Base-by-base conservation (phyloP, 2,797 vertebrate species). In the Aplochiton taeniatus region DNA sequence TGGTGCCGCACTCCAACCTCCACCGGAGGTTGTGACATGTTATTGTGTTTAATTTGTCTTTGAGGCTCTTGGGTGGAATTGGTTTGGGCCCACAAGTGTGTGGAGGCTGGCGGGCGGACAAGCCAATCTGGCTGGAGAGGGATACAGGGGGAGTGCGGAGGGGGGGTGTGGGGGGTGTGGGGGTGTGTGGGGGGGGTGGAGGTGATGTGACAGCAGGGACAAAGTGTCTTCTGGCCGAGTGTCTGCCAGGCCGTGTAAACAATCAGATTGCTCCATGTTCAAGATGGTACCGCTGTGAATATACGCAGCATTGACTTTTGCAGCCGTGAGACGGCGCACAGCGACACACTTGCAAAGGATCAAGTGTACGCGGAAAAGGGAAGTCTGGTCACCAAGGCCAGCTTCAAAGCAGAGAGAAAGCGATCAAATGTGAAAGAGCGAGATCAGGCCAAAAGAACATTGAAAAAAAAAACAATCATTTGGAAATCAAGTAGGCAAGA, bases 41-140 rank as follows among this genome's bases (percentile, higher is more conserved):
- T 84, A 84, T 90, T 87, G 79, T 63, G 82, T 90, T 88, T 88
- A 77, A 91, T 91, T 90, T 90, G 86, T 88, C 81, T 84, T 81
- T 62, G 72, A 80, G 81, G 70, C 80, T 83, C 80, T 81, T 81
- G 81, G 81, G 80, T 81, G 77, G 85, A 91, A 89, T 90, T 89
- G 88, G 82, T 88, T 90, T 83, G 83, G 70, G 74, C 67, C 73
- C 77, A 61, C 73, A 73, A 79, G 78, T 82, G 69, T 72, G 75
- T 77, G 67, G 17, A 4, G 9, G 76, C 76, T 75, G 70, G 75
- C 68, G 71, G 73, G 84, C 70, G 74, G 69, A 68, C 9, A 71
- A 74, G 63, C 70, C 71, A 79, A 76, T 83, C 71, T 73, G 76
- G 58, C 69, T 80, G 68, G 59, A 76, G 79, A 79, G 74, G 76